Evolutionary conservation across 2,797 vertebrate genomes (phyloP).

Genomic region (Cynodonichthys magdalenae): DNA sequence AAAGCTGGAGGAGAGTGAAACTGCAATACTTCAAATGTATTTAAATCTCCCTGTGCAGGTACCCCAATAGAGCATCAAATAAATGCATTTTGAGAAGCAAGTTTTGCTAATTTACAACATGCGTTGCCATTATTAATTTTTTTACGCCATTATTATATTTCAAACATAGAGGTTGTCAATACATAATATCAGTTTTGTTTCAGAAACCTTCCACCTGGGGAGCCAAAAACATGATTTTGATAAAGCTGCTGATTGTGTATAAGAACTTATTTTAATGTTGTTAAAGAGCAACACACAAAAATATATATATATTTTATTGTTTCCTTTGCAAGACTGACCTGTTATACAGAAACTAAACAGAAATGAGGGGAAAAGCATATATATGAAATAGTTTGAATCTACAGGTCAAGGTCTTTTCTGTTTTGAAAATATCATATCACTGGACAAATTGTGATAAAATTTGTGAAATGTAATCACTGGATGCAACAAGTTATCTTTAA

Average conservation of each 20-base stretch:
- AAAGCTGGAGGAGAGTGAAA: constrained; percentile 10
- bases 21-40: constrained; percentile 14
- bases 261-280: not conserved
- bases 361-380: too few relatives aligned
- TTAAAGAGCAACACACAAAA: not conserved
- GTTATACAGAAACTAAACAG: not conserved
- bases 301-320: too few relatives aligned
- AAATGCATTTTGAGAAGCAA: not conserved
- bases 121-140: not conserved
- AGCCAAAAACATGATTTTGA: not conserved
- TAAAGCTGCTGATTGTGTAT: not conserved
- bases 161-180: not conserved
- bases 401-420: too few relatives aligned
- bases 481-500: too few relatives aligned
- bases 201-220: not conserved
- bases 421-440: too few relatives aligned
- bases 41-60: constrained; percentile 17
- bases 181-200: not conserved
- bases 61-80: constrained; percentile 28
- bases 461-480: too few relatives aligned
- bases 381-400: too few relatives aligned
- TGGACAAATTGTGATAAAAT: not conserved
- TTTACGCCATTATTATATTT: not conserved
- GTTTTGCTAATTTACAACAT: constrained; percentile 3
- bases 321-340: too few relatives aligned